Conservation (phyloP, 30 jellyfish, hydroid and myxozoan species). For the Euphysa ruthae region DNA sequence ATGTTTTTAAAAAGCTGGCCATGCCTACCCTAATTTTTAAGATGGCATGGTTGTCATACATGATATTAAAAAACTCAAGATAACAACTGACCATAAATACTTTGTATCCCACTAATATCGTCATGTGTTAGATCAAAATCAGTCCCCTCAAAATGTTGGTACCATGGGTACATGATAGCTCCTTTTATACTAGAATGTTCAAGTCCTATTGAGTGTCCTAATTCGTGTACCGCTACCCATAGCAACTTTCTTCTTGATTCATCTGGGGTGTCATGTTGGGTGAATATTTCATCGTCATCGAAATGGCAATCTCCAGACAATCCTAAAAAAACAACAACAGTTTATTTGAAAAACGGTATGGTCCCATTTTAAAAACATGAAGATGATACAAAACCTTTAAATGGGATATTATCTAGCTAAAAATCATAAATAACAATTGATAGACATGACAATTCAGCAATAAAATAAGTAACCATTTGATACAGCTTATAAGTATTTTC, state of each 20-base stretch:
- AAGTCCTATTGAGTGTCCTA: slow-evolving; percentile 91
- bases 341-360: no score
- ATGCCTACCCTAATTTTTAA: no score
- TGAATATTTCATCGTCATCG: slow-evolving; percentile 73
- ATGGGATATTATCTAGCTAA: no score
- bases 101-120: slow-evolving; percentile 64
- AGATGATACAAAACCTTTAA: no score
- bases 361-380: no score
- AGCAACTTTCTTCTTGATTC: slow-evolving; percentile 44
- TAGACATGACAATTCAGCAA: no score
- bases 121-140: slow-evolving; percentile 63
- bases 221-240: slow-evolving; percentile 91
- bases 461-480: no score
- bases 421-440: no score
- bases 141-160: slow-evolving; percentile 33
- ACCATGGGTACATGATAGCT: slow-evolving; percentile 94
- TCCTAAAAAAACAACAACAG: slow-evolving; percentile 14
- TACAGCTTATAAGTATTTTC: no score
- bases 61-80: no score
- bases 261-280: slow-evolving; percentile 10
- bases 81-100: slow-evolving; percentile 63
- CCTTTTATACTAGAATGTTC: slow-evolving; percentile 51
- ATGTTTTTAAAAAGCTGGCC: no score
- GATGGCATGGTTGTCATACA: no score
- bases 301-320: slow-evolving; percentile 80